Percentiles rank a stretch among this genome's conserved stretches.
phyloP scores from a whole-genome alignment of 2,113 vertebrate genomes.

The Mungos mungo region DNA sequence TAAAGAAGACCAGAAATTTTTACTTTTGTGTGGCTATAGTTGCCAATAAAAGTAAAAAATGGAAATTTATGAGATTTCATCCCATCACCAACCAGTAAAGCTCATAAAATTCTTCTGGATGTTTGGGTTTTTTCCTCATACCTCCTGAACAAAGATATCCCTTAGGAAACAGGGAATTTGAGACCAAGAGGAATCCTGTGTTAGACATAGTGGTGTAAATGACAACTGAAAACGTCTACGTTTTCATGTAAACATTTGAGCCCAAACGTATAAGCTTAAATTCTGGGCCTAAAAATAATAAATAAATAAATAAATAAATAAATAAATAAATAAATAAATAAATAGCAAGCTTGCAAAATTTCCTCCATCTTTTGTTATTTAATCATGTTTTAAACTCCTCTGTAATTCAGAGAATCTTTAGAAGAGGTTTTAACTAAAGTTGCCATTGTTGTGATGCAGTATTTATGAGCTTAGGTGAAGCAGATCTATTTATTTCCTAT shows the following conservation, averaged over 20 bases:
- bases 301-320: too few species aligned
- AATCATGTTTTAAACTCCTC: neutral
- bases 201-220: neutral
- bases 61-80: neutral
- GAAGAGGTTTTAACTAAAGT: constrained; percentile 6
- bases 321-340: too few species aligned
- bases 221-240: neutral
- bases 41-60: constrained; percentile 5
- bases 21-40: neutral
- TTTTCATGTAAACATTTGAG: neutral
- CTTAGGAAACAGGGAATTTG: neutral
- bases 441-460: neutral
- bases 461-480: neutral
- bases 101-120: neutral
- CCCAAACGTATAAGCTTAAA: neutral
- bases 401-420: neutral
- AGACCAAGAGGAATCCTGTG: neutral
- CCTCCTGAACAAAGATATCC: neutral
- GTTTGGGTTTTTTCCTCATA: neutral
- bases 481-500: constrained; percentile 31
- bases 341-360: neutral
- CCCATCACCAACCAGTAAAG: neutral
- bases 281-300: neutral
- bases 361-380: neutral
- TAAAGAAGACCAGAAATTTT: neutral